A percentile compares a stretch with the other conserved stretches of the same genome.
Evolutionary conservation across 1,140 invertebrate species (phyloP).

Genomic region (Platyscapa corneri): DNA sequence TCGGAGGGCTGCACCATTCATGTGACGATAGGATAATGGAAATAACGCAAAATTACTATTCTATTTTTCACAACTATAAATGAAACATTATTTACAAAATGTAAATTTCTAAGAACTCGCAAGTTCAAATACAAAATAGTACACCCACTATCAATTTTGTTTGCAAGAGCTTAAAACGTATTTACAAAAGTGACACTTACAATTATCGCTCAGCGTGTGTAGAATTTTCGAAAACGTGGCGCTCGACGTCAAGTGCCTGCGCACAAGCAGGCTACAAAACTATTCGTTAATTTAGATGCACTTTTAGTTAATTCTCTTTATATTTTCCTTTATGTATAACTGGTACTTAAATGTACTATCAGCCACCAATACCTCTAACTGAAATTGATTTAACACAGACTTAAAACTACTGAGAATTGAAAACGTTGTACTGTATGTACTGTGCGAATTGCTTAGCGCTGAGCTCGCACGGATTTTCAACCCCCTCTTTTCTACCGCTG

Average conservation of each 20-base stretch:
- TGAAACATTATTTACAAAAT: background rate
- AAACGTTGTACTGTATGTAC: background rate
- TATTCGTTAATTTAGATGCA: background rate
- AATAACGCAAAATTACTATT: background rate
- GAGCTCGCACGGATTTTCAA: background rate
- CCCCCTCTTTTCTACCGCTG: background rate
- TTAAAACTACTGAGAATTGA: background rate
- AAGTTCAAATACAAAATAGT: background rate
- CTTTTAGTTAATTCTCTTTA: background rate
- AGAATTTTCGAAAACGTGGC: conserved; percentile 21
- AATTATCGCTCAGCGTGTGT: background rate
- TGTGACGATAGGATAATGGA: background rate
- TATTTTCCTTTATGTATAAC: background rate
- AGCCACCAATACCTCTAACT: background rate
- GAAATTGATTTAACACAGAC: background rate
- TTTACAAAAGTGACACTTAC: conserved; percentile 10
- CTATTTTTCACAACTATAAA: background rate
- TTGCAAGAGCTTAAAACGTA: background rate
- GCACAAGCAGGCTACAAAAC: background rate
- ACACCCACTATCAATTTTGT: background rate
- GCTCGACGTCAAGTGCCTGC: background rate
- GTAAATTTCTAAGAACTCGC: background rate
- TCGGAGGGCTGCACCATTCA: background rate
- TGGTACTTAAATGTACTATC: background rate
- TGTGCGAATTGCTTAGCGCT: background rate